These are phyloP conservation scores for Tuta absoluta DNA, from an alignment of 2,888 invertebrate genomes.

Conservation along the genomic window DNA sequence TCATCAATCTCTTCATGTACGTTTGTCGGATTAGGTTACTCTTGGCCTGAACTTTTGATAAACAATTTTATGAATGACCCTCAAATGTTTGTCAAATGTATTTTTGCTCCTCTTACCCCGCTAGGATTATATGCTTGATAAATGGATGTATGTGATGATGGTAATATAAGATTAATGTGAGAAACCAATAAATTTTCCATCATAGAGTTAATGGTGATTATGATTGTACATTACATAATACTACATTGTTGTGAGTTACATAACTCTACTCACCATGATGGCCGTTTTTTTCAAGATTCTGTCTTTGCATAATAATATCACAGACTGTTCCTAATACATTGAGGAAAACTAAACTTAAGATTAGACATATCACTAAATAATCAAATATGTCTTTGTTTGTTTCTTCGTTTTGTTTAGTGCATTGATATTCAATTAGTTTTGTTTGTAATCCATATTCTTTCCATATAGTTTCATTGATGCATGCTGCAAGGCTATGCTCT, in stretches of 20 bases:
- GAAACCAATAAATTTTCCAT: too few species aligned
- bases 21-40: too few species aligned
- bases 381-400: conserved; percentile 1
- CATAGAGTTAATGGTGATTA: too few species aligned
- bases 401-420: neutral
- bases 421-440: neutral
- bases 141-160: too few species aligned
- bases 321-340: conserved; percentile 10
- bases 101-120: too few species aligned
- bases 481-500: conserved; percentile 33
- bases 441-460: conserved; percentile 11
- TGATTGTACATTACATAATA: too few species aligned
- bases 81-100: too few species aligned
- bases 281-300: neutral
- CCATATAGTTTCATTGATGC: conserved; percentile 35
- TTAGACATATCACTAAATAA: neutral
- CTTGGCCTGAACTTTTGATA: too few species aligned
- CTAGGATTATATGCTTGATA: too few species aligned
- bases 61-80: too few species aligned
- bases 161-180: too few species aligned
- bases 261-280: conserved; percentile 13
- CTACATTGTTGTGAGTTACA: neutral
- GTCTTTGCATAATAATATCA: neutral
- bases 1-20: too few species aligned
- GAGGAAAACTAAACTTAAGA: neutral